These are phyloP conservation scores for Choloepus hoffmanni DNA, from an alignment of 2,113 vertebrate genomes.

Conservation along the genomic window DNA sequence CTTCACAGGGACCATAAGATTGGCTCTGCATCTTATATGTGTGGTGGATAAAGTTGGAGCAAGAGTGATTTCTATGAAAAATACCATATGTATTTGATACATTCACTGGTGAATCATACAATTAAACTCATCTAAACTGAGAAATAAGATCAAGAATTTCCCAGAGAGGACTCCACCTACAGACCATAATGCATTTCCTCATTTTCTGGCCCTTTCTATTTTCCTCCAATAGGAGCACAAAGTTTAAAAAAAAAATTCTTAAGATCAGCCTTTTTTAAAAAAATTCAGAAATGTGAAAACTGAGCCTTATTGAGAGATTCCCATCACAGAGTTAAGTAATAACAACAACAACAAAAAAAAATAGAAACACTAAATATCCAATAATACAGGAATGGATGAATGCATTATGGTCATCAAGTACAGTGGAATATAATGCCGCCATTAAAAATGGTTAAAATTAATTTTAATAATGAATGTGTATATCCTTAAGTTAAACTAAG, in stretches of 20 bases:
- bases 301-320: neutral
- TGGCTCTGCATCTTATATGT: rapidly evolving
- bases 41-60: neutral
- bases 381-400: neutral
- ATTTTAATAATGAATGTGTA: conserved; percentile 18
- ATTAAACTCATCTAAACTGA: neutral
- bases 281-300: conserved; percentile 37
- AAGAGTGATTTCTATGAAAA: conserved; percentile 1
- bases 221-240: neutral
- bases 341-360: neutral
- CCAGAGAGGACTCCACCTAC: neutral
- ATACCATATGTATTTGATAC: neutral
- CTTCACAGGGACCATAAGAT: neutral
- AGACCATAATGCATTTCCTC: neutral
- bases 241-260: neutral
- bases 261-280: neutral
- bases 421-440: neutral
- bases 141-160: conserved; percentile 36
- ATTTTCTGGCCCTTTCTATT: neutral
- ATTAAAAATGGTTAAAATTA: neutral
- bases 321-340: neutral
- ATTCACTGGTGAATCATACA: neutral
- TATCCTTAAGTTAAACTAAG: neutral
- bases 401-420: neutral
- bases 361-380: neutral